phyloP scores from a whole-genome alignment of 2,888 invertebrate genomes.

The Eulithis prunata region DNA sequence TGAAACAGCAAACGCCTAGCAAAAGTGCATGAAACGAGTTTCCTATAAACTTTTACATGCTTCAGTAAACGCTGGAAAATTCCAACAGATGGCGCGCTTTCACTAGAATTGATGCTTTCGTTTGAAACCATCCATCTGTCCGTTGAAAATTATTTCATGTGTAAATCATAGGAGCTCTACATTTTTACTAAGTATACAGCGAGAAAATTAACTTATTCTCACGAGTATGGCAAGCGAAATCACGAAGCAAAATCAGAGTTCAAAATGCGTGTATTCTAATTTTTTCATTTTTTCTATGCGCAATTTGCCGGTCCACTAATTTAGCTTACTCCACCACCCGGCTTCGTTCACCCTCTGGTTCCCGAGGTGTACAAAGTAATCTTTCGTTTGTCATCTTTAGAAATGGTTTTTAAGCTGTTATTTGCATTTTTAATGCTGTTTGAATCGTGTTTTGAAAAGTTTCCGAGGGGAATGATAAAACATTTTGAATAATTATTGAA shows the following conservation, averaged over 20 bases:
- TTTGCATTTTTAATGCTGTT: slow-evolving; percentile 36
- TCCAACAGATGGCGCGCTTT: slow-evolving; percentile 4
- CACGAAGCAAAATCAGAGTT: neutral
- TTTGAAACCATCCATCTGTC: neutral
- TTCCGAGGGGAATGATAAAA: slow-evolving; percentile 17
- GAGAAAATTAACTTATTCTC: too few species aligned
- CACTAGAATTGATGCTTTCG: neutral
- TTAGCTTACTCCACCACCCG: slow-evolving; percentile 41
- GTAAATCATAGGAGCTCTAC: too few species aligned
- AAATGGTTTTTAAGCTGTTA: slow-evolving; percentile 36
- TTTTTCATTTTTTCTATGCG: slow-evolving; percentile 40
- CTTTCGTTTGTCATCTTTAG: slow-evolving; percentile 49
- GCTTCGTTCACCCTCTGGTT: slow-evolving; percentile 20
- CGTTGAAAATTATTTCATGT: too few species aligned
- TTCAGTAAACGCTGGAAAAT: neutral
- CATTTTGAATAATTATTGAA: slow-evolving; percentile 15
- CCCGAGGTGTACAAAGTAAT: slow-evolving; percentile 42
- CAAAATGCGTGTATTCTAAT: slow-evolving; percentile 2
- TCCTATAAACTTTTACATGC: neutral
- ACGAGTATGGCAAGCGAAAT: neutral
- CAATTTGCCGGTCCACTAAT: slow-evolving; percentile 64
- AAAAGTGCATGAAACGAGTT: neutral
- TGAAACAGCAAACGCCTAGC: neutral
- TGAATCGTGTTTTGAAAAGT: slow-evolving; percentile 22
- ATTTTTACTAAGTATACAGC: too few species aligned